A percentile compares a stretch with the other conserved stretches of the same genome.
phyloP scores from a whole-genome alignment of 2,113 vertebrate genomes.

The Eubucco bourcierii region DNA sequence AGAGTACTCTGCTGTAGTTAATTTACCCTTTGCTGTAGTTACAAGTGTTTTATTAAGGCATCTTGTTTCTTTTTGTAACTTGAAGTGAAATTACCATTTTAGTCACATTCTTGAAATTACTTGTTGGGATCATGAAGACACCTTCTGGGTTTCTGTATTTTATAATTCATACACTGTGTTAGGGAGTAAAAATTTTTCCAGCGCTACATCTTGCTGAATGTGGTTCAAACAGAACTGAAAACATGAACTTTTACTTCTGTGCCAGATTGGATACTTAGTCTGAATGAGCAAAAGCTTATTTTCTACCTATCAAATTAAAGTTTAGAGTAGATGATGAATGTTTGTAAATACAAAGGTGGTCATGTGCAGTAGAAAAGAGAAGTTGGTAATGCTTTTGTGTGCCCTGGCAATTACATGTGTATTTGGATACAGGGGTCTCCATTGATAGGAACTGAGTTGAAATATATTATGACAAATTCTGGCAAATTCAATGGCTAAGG shows the following conservation, averaged over 20 bases:
- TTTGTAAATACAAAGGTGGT: not conserved
- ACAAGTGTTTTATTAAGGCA: not conserved
- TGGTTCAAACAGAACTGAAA: not conserved
- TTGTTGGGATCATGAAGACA: not conserved
- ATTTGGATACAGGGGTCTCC: not conserved
- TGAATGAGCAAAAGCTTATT: not conserved
- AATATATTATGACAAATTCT: not conserved
- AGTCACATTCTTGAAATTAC: not conserved
- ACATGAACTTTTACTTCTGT: not conserved
- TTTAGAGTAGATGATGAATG: not conserved
- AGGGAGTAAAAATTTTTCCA: not conserved
- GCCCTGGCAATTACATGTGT: not conserved
- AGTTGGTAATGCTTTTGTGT: not conserved
- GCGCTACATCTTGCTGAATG: not conserved
- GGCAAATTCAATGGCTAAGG: not conserved
- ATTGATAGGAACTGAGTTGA: not conserved
- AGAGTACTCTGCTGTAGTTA: not conserved
- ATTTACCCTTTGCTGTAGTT: not conserved
- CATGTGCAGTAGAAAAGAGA: not conserved
- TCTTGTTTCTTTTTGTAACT: not conserved
- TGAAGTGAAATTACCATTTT: not conserved
- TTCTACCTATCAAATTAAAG: not conserved
- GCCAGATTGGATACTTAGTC: not conserved
- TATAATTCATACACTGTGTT: not conserved
- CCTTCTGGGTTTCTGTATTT: not conserved